Percentiles rank a stretch among this genome's conserved stretches.
These are phyloP conservation scores for Craseonycteris thonglongyai DNA, from an alignment of 2,113 vertebrate species.

Conservation along the genomic window DNA sequence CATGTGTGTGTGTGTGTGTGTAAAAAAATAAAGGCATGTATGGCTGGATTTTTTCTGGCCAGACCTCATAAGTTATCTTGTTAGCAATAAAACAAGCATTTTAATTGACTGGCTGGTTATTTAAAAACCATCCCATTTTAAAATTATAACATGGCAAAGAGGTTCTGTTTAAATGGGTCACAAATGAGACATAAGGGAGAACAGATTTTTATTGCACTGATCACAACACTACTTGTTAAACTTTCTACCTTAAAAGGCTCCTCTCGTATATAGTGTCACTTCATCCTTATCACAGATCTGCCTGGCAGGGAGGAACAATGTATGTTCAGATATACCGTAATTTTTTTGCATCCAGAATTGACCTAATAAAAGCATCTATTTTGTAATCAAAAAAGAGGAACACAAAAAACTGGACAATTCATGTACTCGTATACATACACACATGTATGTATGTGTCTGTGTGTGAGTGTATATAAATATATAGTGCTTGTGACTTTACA, in stretches of 20 bases:
- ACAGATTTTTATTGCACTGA: neutral
- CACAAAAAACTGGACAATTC: neutral
- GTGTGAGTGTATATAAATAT: too few relatives aligned
- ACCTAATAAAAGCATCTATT: neutral
- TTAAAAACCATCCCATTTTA: constrained; percentile 52
- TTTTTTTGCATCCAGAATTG: neutral
- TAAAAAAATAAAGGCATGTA: too few relatives aligned
- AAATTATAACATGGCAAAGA: constrained; percentile 24
- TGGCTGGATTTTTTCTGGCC: too few relatives aligned
- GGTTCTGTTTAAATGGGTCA: constrained; percentile 1
- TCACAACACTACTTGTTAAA: neutral
- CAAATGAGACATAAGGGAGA: neutral
- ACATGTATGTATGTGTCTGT: too few relatives aligned
- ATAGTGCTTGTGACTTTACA: neutral
- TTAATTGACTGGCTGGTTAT: constrained; percentile 38
- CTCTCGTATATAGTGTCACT: neutral
- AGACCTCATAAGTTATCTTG: too few relatives aligned
- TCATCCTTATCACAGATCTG: neutral
- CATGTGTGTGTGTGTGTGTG: too few relatives aligned
- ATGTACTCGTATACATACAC: neutral
- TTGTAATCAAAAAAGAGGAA: neutral
- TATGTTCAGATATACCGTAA: neutral
- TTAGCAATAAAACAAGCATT: constrained; percentile 9
- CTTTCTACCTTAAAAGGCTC: neutral
- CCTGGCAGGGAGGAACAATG: neutral